Evolutionary conservation across 2,888 invertebrate species (phyloP), one percentile per base, ranked within the genome.

Genomic region (Leucophora obtusa): DNA sequence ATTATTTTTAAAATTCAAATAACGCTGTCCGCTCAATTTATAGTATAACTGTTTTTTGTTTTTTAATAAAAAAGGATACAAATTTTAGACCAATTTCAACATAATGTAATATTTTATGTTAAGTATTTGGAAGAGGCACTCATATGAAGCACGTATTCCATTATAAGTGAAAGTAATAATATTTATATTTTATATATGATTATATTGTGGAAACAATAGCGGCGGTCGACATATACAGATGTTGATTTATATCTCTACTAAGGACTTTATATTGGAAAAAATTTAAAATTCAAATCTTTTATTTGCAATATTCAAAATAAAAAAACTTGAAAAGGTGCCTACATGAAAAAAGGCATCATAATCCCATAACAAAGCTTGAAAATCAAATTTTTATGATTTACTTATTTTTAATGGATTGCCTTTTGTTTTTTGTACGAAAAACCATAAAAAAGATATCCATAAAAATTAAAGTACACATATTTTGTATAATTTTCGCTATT

Each of bases 371-470:
- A 47, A 47, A 47, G 43, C n/a, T 4, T 11, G 33, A 18, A 51
- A 69, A 21, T 47, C n/a, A 47, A 62, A n/a, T 47, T 47, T 62
- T 62, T 62, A 62, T 62, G 24, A 62, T 43, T 62, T 60, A 62
- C 24, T 62, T 24, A 24, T 24, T 10, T 62, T 21, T 62, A 62
- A 47, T 62, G 47, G 47, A 10, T 47, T 62, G n/a, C n/a, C 1
- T n/a, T 47, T 6, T 14, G 2, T 35, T 35, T 35, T 35, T 35
- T 9, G 11, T 38, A 11, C 10, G 38, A 38, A 38, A 11, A 35
- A 35, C 1, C 35, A 10, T 11, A 38, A 11, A 3, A 35, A 35
- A 11, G 11, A n/a, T n/a, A n/a, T n/a, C 8, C 14, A 9, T 38
- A 38, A 38, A 38, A 38, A 38, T 28, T 28, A 28, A 28, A 28